Percentiles rank a stretch among this genome's conserved stretches.
Conservation (phyloP, 2,888 invertebrate species). For the Tethea ocularis region DNA sequence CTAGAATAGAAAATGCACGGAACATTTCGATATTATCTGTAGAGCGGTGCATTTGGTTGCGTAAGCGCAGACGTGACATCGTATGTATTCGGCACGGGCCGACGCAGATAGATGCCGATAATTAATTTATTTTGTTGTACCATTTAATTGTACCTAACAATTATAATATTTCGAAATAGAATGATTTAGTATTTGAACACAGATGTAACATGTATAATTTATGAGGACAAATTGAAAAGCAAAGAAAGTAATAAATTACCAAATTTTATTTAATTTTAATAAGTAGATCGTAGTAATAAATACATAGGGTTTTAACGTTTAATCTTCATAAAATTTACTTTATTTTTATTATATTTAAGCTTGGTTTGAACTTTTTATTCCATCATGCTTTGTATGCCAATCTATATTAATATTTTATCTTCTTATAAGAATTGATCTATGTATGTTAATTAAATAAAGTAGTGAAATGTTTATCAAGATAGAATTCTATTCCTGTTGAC, state of each 20-base stretch:
- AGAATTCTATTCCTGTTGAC: slow-evolving; percentile 17
- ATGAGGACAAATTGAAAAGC: neutral
- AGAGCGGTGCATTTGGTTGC: slow-evolving; percentile 60
- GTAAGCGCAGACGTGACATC: slow-evolving; percentile 56
- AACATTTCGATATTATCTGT: slow-evolving; percentile 47
- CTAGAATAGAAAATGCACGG: slow-evolving; percentile 11
- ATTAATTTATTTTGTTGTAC: slow-evolving; percentile 30
- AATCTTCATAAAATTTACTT: no score
- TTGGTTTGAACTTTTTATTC: no score
- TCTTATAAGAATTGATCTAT: neutral
- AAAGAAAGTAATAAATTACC: neutral
- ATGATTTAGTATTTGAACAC: neutral
- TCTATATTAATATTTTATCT: no score
- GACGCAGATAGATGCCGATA: slow-evolving; percentile 32
- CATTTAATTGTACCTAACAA: slow-evolving; percentile 34
- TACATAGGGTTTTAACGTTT: no score
- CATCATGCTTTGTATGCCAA: no score
- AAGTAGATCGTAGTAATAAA: no score
- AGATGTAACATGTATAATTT: neutral
- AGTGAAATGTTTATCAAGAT: slow-evolving; percentile 5
- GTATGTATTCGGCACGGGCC: slow-evolving; percentile 43
- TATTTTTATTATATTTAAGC: no score
- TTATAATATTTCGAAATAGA: slow-evolving; percentile 6
- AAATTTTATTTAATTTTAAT: no score
- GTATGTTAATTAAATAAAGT: neutral